These are phyloP conservation scores for Steinernema hermaphroditum DNA, from an alignment of 2,888 invertebrate species.

Conservation along the genomic window DNA sequence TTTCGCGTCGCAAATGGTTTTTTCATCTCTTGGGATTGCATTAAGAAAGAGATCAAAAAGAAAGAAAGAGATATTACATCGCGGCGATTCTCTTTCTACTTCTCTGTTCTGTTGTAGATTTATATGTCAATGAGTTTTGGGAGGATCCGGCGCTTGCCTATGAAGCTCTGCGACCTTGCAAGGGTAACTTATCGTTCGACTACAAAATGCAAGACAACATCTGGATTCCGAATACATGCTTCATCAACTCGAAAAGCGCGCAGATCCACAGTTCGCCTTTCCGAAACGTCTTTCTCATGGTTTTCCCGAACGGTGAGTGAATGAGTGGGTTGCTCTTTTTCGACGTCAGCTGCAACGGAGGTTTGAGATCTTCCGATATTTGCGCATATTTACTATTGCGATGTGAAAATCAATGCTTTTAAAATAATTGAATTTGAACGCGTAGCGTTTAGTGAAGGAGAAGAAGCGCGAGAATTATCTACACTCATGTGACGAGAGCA, in stretches of 20 bases:
- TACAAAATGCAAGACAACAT: constrained; percentile 61
- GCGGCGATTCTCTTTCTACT: neutral
- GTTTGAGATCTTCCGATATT: constrained; percentile 18
- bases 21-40: constrained; percentile 8
- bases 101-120: constrained; percentile 50
- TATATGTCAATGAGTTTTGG: constrained; percentile 67
- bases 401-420: constrained; percentile 31
- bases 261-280: constrained; percentile 65
- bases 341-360: neutral
- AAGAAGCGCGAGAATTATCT: constrained; percentile 30
- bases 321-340: neutral
- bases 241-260: constrained; percentile 66
- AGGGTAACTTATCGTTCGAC: constrained; percentile 65
- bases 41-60: constrained; percentile 24
- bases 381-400: constrained; percentile 21
- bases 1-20: constrained; percentile 30
- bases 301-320: constrained; percentile 65
- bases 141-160: constrained; percentile 64
- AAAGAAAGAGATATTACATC: too few relatives aligned
- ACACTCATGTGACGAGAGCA: constrained; percentile 4
- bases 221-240: constrained; percentile 64
- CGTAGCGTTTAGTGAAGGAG: constrained; percentile 24
- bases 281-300: constrained; percentile 66
- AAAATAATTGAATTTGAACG: constrained; percentile 29
- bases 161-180: constrained; percentile 64